These are phyloP conservation scores for Rachycentron canadum DNA, from an alignment of 2,797 vertebrate genomes.

Conservation along the genomic window DNA sequence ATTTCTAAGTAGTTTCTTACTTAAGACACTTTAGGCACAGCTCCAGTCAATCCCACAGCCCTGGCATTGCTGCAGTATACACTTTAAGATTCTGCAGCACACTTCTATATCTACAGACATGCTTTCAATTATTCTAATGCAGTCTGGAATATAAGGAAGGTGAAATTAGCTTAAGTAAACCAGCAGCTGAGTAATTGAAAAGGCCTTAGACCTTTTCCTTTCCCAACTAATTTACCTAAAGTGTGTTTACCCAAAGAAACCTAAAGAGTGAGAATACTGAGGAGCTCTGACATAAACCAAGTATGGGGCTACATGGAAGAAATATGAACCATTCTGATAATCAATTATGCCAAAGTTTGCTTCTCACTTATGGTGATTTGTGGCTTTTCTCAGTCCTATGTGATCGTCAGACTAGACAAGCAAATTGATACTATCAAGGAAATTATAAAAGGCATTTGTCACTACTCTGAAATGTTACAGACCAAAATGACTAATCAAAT, in stretches of 20 bases:
- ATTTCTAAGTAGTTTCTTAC: slow-evolving; percentile 42
- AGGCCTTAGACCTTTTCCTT: slow-evolving; percentile 24
- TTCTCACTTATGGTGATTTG: background rate
- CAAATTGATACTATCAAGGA: background rate
- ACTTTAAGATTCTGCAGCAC: slow-evolving; percentile 36
- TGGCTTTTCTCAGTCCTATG: background rate
- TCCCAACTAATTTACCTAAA: slow-evolving; percentile 39
- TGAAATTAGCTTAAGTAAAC: slow-evolving; percentile 52
- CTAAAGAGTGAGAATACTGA: background rate
- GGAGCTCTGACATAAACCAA: background rate
- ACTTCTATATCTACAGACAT: slow-evolving; percentile 38
- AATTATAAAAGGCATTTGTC: background rate
- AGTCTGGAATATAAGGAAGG: slow-evolving; percentile 41
- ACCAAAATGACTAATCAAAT: background rate
- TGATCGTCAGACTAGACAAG: background rate
- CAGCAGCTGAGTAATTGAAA: slow-evolving; percentile 37
- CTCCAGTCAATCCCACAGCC: slow-evolving; percentile 48
- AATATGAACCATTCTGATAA: background rate
- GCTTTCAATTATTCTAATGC: slow-evolving; percentile 62
- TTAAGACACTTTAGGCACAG: slow-evolving; percentile 43
- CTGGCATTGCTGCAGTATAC: slow-evolving; percentile 19
- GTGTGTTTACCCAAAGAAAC: slow-evolving; percentile 23
- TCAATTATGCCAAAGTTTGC: background rate
- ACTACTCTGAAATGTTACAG: background rate
- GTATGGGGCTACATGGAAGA: background rate